Evolutionary conservation across 2,113 vertebrate species (phyloP).

Genomic region (Urocitellus parryii): DNA sequence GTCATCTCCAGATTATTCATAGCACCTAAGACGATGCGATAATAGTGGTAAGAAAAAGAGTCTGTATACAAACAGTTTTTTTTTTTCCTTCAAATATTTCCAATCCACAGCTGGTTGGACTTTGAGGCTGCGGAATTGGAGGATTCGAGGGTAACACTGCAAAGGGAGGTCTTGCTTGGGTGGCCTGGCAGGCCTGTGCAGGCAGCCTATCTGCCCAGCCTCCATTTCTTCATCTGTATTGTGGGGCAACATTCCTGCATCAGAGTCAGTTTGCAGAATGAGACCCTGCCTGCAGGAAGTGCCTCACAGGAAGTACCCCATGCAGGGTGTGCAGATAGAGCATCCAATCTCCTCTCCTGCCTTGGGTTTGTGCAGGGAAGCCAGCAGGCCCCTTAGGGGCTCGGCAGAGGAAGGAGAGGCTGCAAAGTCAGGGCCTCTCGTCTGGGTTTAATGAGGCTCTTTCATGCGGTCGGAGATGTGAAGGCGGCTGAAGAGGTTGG

Average conservation of each 20-base stretch:
- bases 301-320: fast-evolving
- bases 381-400: background rate
- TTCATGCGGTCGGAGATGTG: background rate
- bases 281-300: background rate
- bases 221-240: background rate
- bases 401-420: background rate
- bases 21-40: background rate
- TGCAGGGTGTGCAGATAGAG: background rate
- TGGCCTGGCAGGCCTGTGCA: background rate
- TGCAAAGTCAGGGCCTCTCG: background rate
- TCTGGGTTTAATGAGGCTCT: background rate
- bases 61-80: background rate
- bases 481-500: background rate
- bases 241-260: background rate
- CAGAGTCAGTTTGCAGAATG: background rate
- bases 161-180: background rate
- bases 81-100: background rate
- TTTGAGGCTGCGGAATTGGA: background rate
- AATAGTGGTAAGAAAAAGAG: background rate
- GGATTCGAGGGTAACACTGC: too few relatives aligned
- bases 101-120: background rate
- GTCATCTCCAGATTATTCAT: background rate
- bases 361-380: background rate
- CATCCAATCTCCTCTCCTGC: fast-evolving
- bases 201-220: background rate